These are phyloP conservation scores for Hylaeus volcanicus DNA, from an alignment of 1,140 invertebrate species.

Conservation along the genomic window DNA sequence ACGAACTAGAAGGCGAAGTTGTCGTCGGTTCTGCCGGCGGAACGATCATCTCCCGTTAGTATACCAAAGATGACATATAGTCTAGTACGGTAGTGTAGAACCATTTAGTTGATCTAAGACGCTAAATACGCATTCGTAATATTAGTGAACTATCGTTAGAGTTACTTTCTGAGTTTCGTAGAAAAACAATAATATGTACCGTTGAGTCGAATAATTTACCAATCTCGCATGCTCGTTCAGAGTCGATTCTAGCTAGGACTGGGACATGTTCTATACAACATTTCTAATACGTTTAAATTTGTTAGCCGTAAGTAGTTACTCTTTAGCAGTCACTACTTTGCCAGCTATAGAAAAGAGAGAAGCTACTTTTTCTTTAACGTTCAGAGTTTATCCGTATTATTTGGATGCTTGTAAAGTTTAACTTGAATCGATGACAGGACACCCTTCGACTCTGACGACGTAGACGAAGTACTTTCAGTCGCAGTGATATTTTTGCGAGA, in stretches of 20 bases:
- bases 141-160: constrained; percentile 56
- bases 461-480: constrained; percentile 50
- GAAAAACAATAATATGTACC: constrained; percentile 24
- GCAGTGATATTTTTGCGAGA: constrained; percentile 70
- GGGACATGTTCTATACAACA: no score
- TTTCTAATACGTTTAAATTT: no score
- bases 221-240: constrained; percentile 46
- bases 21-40: constrained; percentile 58
- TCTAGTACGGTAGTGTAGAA: constrained; percentile 60
- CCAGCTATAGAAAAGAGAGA: no score
- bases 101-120: constrained; percentile 58
- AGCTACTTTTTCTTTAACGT: no score
- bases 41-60: constrained; percentile 57
- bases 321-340: no score
- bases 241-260: constrained; percentile 14
- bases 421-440: no score
- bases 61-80: constrained; percentile 71
- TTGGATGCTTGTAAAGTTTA: no score
- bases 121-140: constrained; percentile 55
- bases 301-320: no score
- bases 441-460: constrained; percentile 4
- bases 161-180: constrained; percentile 50
- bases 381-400: no score
- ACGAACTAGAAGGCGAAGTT: constrained; percentile 7
- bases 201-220: constrained; percentile 41